Evolutionary conservation across 2,797 vertebrate species (phyloP), one percentile per base, ranked within the genome.

Genomic region (Decapterus maruadsi): DNA sequence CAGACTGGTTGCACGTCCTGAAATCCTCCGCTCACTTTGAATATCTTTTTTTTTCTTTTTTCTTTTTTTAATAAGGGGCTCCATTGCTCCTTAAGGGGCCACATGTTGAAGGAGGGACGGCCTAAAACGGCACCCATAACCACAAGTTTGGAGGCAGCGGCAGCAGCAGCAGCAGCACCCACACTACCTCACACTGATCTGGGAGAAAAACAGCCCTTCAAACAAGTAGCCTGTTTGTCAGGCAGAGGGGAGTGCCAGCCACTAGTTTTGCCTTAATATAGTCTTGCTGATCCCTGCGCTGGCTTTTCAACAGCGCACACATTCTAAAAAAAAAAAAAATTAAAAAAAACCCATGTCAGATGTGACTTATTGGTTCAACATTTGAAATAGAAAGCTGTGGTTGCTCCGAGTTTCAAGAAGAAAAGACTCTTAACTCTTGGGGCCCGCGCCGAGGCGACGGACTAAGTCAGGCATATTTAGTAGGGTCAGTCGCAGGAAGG

Each of bases 361-460:
- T 92, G 90, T 90, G 81, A 91, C 92, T 90, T 91, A 92, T 89
- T 90, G 91, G 87, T 86, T 86, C 80, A 87, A 31, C 83, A 81
- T 93, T 93, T 87, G 90, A 94, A 94, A 94, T 93, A 94, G 93
- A 94, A 93, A 85, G 90, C 84, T 94, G 94, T 10, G 92, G 94
- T 91, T 8, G 67, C 81, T 79, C 63, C 40, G 67, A 72, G 79
- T 22, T 88, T 84, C 36, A 19, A 67, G 65, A 72, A 66, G 81
- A 79, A 68, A 68, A 68, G 75, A 46, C 64, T 68, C 38, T 17
- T 17, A 64, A 77, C 72, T 85, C 75, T 66, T 2, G 16, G 73
- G 77, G 75, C 79, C 75, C 14, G 26, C 8, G 62, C 71, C 17
- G 72, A 85, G 80, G 78, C 62, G 78, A 67, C 50, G 20, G 72